Evolutionary conservation across 2,797 vertebrate species (phyloP).

Genomic region (Novumbra hubbsi): DNA sequence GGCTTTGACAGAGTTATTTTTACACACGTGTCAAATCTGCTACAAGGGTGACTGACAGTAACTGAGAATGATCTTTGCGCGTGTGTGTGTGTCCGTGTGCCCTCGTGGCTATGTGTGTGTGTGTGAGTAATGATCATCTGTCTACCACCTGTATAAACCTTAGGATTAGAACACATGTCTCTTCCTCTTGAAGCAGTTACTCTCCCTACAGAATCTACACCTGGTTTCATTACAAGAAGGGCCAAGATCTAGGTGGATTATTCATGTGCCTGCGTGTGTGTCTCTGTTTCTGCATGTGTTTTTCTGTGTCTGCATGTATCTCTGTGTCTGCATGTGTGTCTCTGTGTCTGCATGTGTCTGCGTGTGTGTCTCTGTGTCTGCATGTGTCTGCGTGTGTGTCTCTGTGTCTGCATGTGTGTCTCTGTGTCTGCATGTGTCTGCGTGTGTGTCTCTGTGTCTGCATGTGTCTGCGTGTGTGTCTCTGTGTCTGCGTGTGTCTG

Average conservation of each 20-base stretch:
- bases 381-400: no score
- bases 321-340: no score
- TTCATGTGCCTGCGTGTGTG: neutral
- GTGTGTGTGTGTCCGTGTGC: neutral
- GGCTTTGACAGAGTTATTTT: neutral
- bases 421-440: no score
- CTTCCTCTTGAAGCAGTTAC: neutral
- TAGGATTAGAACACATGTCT: conserved; percentile 30
- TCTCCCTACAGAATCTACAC: conserved; percentile 1
- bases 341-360: no score
- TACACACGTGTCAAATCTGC: neutral
- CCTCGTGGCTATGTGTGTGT: neutral
- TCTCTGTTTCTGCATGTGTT: no score
- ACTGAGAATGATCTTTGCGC: neutral
- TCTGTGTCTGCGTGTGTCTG: no score
- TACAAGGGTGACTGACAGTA: neutral
- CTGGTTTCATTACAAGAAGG: neutral
- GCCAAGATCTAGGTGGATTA: neutral
- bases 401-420: no score
- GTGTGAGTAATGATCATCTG: conserved; percentile 20
- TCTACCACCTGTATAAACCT: conserved; percentile 28
- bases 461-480: no score
- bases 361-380: no score
- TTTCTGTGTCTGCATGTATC: no score
- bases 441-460: no score